phyloP scores from a whole-genome alignment of 2,113 vertebrate genomes.

The Microtus oregoni region DNA sequence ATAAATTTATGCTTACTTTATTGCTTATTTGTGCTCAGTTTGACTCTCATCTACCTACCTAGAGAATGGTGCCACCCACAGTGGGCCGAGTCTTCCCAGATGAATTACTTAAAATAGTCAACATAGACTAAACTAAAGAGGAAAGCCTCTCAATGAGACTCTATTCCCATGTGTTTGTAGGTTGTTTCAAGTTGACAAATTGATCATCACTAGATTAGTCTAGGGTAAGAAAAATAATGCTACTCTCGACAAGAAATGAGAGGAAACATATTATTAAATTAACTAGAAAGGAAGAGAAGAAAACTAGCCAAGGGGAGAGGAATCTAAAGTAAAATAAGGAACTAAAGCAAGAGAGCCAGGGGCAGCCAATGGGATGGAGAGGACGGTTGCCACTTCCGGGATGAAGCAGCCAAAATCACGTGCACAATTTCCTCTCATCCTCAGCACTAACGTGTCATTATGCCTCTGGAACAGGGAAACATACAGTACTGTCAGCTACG shows the following conservation, averaged over 20 bases:
- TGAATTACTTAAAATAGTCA: neutral
- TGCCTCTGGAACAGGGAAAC: neutral
- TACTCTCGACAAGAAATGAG: constrained; percentile 13
- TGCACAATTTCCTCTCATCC: neutral
- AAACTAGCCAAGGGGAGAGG: neutral
- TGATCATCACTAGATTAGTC: neutral
- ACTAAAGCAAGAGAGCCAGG: neutral
- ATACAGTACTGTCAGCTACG: neutral
- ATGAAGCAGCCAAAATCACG: neutral
- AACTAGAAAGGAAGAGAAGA: neutral
- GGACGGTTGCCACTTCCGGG: neutral
- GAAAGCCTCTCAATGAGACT: neutral
- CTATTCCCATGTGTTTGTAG: neutral
- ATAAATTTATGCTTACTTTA: neutral
- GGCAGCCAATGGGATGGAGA: neutral
- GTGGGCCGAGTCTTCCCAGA: neutral
- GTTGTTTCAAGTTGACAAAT: neutral
- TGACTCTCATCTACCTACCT: too few species aligned
- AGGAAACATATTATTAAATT: neutral
- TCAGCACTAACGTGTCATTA: neutral
- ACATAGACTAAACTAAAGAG: neutral
- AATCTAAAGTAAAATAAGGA: neutral
- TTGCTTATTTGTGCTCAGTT: neutral
- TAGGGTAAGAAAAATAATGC: neutral
- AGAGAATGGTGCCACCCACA: neutral